Base-by-base conservation (phyloP, 2,113 vertebrate species). In the Anolis carolinensis region DNA sequence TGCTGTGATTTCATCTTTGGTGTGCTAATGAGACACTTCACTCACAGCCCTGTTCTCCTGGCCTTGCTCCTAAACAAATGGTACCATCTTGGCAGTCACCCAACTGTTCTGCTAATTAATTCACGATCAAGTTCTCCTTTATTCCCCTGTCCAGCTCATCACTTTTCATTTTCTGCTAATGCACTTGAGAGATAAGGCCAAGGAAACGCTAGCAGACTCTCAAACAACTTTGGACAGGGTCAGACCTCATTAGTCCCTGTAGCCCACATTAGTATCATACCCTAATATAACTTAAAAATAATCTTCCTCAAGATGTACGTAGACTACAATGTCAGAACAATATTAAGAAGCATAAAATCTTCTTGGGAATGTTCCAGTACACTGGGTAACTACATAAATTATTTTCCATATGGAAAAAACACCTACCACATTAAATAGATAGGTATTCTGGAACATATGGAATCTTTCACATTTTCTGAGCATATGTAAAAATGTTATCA, bases 121-220 rank as follows among this genome's bases (percentile, higher is more conserved):
- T 52, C 25, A 85, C 52, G 34, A 82, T 86, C 88, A 78, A 8
- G 1, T 34, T 89, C 63, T 59, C 21, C 9, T 6, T 9, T 77
- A 67, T 25, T 78, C 39, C 73, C 10, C 27, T 44, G 20, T 27
- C 32, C n/a, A 83, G 4, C 2, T 3, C 1, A 86, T 86, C 71
- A 84, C 48, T 82, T 87, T 91, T 81, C 32, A 71, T 86, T 50
- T 73, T 36, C 32, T 27, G n/a, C 8, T 76, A 79, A 68, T 88
- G 30, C 14, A 78, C 55, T 82, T n/a, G 27, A 90, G 83, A 14
- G 25, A 79, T 85, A 89, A 34, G 7, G 23, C 50, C 72, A 59
- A 74, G 25, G 27, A 63, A 89, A 32, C 7, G 23, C 52, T 62
- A 76, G n/a, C n/a, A 55, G 32, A 89, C 1, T 34, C 55, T 89